Base-by-base conservation (phyloP, 2,888 invertebrate species). In the Eupithecia centaureata region DNA sequence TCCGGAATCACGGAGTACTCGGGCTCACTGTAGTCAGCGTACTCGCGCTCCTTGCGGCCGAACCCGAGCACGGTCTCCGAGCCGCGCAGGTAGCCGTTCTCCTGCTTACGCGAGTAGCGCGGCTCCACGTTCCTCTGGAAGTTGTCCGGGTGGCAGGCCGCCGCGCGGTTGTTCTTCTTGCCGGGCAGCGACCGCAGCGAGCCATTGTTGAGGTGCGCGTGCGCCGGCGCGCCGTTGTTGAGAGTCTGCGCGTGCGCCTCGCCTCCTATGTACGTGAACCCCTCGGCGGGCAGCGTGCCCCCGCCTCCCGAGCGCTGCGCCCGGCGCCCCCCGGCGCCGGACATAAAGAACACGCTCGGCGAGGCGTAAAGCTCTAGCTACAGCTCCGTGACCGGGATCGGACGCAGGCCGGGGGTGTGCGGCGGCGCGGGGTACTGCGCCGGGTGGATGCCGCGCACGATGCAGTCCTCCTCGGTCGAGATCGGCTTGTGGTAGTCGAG, bases 361-460 rank as follows among this genome's bases (percentile, higher is more conserved):
- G 97, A 97, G 95, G 97, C 97, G 96, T 97, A 97, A 94, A 97
- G 96, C 95, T 97, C 97, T 97, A 97, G 97, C 97, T 97, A 97
- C 96, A 97, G 97, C 89, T 97, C 97, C 94, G 97, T 97, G 82
- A 97, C 97, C 77, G 97, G 97, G 83, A 97, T 96, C 25, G 97
- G 96, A 83, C 89, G 87, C 83, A 86, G 92, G 94, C 87, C 94
- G 91, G 84, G 89, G 76, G 89, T 81, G 90, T 89, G 90, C 81
- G 90, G 85, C 51, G 93, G 93, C 42, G 94, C 87, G 69, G 91
- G 91, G 88, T 92, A 94, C 84, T 92, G 93, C 73, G 92, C 89
- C 68, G 94, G 92, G 82, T 94, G 94, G 73, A 95, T 94, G 63
- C 95, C 94, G 65, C 96, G 94, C 73, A 96, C 95, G 83, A 96